Conservation (phyloP, 2,888 invertebrate species). For the Drosophila imparisetae region DNA sequence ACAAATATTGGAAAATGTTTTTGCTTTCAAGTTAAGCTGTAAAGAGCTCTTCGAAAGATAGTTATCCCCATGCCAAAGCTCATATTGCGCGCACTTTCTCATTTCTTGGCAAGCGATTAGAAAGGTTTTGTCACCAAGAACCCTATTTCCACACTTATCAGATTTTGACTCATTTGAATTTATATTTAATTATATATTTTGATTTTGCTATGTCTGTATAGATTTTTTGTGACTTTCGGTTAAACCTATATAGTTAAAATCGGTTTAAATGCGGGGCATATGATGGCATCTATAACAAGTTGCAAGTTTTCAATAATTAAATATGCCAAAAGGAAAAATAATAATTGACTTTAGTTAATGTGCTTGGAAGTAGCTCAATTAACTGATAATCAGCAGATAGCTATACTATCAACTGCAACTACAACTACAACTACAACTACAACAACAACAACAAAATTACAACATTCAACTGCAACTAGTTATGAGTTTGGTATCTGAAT, state of each 20-base stretch:
- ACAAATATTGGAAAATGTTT: neutral
- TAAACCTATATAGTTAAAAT: neutral
- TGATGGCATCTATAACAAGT: neutral
- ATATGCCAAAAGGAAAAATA: neutral
- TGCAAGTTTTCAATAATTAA: neutral
- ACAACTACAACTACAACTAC: neutral
- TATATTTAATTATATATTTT: neutral
- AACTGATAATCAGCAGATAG: slow-evolving; percentile 35
- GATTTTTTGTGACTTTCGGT: neutral
- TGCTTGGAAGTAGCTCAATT: slow-evolving; percentile 19
- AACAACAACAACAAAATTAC: neutral
- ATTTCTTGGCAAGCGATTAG: too few species aligned
- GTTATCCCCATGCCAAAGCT: too few species aligned
- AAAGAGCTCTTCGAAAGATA: neutral
- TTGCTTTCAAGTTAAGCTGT: neutral
- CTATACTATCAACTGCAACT: neutral
- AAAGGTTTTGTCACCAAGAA: too few species aligned
- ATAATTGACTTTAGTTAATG: slow-evolving; percentile 1
- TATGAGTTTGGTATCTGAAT: slow-evolving; percentile 31
- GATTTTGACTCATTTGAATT: neutral
- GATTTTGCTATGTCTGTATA: neutral
- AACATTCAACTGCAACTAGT: neutral
- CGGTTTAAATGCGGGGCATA: neutral
- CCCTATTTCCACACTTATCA: neutral
- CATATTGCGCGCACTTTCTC: too few species aligned